Conservation (phyloP, 2,797 vertebrate genomes). For the Cynodonichthys magdalenae region DNA sequence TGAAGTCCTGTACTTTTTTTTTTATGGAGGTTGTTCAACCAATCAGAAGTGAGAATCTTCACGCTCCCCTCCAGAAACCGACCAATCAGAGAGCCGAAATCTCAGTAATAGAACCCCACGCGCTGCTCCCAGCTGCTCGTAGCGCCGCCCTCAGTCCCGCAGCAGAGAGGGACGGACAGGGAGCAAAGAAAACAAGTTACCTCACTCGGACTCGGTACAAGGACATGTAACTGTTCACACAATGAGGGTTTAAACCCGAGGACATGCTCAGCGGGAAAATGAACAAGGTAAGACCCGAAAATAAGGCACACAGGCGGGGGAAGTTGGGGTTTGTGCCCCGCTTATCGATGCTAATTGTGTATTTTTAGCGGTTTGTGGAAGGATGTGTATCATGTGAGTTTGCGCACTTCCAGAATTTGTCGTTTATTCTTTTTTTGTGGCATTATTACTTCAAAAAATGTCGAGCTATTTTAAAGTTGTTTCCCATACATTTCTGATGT, state of each 20-base stretch:
- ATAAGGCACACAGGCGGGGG: not conserved
- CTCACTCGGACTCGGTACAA: slow-evolving; percentile 44
- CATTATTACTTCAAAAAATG: too few species aligned
- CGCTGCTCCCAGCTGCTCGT: slow-evolving; percentile 23
- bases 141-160: slow-evolving; percentile 64
- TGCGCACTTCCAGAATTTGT: not conserved
- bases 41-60: slow-evolving; percentile 54
- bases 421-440: not conserved
- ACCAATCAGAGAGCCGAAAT: slow-evolving; percentile 63
- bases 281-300: slow-evolving; percentile 77
- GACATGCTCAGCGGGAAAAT: slow-evolving; percentile 67
- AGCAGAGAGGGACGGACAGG: slow-evolving; percentile 46
- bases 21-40: slow-evolving; percentile 42
- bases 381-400: not conserved
- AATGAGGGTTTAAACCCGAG: slow-evolving; percentile 48
- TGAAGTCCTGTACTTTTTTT: not conserved
- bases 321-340: not conserved
- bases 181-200: slow-evolving; percentile 76
- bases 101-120: slow-evolving; percentile 62
- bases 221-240: slow-evolving; percentile 53
- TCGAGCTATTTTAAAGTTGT: too few species aligned
- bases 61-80: slow-evolving; percentile 43
- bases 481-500: too few species aligned
- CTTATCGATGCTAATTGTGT: too few species aligned
- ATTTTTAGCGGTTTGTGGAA: not conserved